Evolutionary conservation across 1,140 invertebrate genomes (phyloP).

Genomic region (Ceratitis capitata): DNA sequence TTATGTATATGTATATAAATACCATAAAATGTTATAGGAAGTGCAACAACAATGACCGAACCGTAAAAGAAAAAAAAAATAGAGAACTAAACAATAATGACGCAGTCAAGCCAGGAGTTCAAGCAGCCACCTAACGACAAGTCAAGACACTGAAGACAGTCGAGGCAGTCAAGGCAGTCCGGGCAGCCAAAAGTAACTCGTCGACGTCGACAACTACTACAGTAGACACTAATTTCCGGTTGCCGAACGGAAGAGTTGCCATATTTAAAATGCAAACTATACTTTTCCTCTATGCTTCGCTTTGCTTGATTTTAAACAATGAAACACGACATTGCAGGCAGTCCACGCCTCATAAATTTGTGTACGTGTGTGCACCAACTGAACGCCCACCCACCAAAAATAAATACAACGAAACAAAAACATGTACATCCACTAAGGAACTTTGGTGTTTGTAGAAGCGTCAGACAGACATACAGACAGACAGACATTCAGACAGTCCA

Average conservation of each 20-base stretch:
- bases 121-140: too few species aligned
- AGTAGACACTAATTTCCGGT: slow-evolving; percentile 36
- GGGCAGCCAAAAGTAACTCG: slow-evolving; percentile 29
- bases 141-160: too few species aligned
- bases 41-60: background rate
- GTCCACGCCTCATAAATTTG: background rate
- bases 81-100: background rate
- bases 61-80: too few species aligned
- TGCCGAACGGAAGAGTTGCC: slow-evolving; percentile 29
- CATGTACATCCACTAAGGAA: background rate
- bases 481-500: too few species aligned
- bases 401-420: background rate
- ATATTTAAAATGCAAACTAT: slow-evolving; percentile 36
- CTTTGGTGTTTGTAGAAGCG: background rate
- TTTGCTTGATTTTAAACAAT: slow-evolving; percentile 25
- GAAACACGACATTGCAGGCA: background rate
- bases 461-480: too few species aligned
- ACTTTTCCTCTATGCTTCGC: too few species aligned
- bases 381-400: background rate
- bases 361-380: background rate
- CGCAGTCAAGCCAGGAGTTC: background rate
- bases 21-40: too few species aligned
- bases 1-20: background rate
- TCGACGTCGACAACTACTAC: slow-evolving; percentile 25
- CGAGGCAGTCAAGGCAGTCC: too few species aligned